These are phyloP conservation scores for Ectropis crepuscularia DNA, from an alignment of 2,888 invertebrate species.

Conservation along the genomic window DNA sequence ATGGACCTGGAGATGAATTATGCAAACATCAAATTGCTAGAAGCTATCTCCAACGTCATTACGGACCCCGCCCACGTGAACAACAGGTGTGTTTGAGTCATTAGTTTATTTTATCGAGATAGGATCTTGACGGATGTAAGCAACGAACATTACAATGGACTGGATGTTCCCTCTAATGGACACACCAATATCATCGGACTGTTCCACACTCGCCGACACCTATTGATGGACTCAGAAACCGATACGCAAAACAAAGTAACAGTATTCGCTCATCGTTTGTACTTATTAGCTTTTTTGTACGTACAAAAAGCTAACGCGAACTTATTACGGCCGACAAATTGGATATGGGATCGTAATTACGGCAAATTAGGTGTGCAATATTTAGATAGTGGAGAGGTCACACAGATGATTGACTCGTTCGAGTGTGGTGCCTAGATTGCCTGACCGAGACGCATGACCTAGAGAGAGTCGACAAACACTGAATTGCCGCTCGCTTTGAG, in stretches of 20 bases:
- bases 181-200: conserved; percentile 57
- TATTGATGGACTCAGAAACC: conserved; percentile 69
- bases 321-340: conserved; percentile 75
- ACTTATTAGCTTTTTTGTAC: conserved; percentile 62
- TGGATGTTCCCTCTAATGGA: conserved; percentile 77
- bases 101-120: conserved; percentile 77
- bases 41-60: conserved; percentile 69
- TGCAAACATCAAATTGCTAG: conserved; percentile 63
- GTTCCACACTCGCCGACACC: conserved; percentile 51
- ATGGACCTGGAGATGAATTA: conserved; percentile 50
- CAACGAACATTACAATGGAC: conserved; percentile 74
- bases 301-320: conserved; percentile 64
- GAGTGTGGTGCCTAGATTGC: conserved; percentile 35
- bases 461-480: conserved; percentile 42
- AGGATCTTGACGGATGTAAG: conserved; percentile 78
- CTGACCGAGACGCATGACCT: conserved; percentile 38
- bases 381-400: conserved; percentile 55
- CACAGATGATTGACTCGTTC: conserved; percentile 38
- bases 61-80: conserved; percentile 61
- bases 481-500: conserved; percentile 45
- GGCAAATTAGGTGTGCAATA: conserved; percentile 60
- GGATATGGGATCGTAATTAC: conserved; percentile 71
- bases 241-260: conserved; percentile 79
- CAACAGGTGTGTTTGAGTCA: conserved; percentile 75
- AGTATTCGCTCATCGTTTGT: conserved; percentile 73